Base-by-base conservation (phyloP, 2,113 vertebrate genomes). In the Heterotis niloticus region DNA sequence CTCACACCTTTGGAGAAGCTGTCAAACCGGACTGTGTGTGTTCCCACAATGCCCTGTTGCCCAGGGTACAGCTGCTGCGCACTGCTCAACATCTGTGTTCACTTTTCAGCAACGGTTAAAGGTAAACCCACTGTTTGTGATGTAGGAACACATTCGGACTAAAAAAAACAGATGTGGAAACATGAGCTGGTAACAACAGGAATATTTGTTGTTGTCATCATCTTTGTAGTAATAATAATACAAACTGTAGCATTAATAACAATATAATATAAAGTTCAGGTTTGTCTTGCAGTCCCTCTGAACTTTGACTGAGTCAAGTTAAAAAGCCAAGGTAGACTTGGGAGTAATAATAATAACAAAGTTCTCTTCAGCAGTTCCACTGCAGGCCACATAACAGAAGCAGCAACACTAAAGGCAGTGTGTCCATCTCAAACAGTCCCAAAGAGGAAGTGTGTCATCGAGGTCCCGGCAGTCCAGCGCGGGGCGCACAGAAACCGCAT, bases 21-120 rank as follows among this genome's bases (percentile, higher is more conserved):
- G 26, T 29, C 29, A 44, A 52, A 71, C 34, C 16, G 9, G 28
- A 44, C 68, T 20, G 51, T 51, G 68, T 18, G 4, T 14, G 83
- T 83, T 83, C 81, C 90, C 87, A 88, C 86, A 88, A 75, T 90
- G 87, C 86, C 86, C 87, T 89, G 86, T 88, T 88, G 85, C 2
- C 44, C n/a, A 23, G 20, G 13, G 34, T 44, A 70, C 51, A 54
- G 23, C 51, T 44, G 23, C 34, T n/a, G 10, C 34, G 11, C 13
- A 52, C 24, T 23, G 13, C 65, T 67, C 24, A 26, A 5, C 34
- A 54, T n/a, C 83, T 87, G 87, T 85, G 83, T 83, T 88, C 86
- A 84, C 81, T 44, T 59, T 23, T 74, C 66, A 70, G 51, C 44
- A 77, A 76, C 44, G 85, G 59, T 57, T 77, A 20, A 75, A 44